These are phyloP conservation scores for Champsocephalus gunnari DNA, from an alignment of 2,797 vertebrate genomes.

Conservation along the genomic window DNA sequence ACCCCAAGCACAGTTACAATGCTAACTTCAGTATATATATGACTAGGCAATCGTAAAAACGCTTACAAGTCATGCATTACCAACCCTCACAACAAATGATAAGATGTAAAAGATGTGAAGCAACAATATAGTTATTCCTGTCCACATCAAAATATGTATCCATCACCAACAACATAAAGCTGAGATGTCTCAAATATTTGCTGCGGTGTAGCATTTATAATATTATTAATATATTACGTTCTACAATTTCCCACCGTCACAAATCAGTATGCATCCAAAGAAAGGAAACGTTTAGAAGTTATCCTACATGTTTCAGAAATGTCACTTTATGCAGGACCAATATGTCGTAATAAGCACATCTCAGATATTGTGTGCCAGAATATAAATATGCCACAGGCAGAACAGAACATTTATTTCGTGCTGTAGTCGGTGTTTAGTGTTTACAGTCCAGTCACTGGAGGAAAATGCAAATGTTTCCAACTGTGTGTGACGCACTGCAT, in stretches of 20 bases:
- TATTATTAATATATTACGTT: neutral
- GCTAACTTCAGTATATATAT: neutral
- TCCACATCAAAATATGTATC: too few relatives aligned
- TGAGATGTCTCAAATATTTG: neutral
- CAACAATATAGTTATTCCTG: neutral
- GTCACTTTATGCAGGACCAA: neutral
- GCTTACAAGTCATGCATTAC: neutral
- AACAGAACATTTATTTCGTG: neutral
- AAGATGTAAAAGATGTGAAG: neutral
- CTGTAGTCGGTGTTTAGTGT: conserved; percentile 1
- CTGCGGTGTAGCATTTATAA: neutral
- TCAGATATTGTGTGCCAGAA: fast-evolving
- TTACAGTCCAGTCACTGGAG: neutral
- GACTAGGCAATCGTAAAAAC: neutral
- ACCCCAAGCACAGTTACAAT: neutral
- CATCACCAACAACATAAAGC: neutral
- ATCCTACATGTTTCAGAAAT: neutral
- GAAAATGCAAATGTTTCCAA: conserved; percentile 22
- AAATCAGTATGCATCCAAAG: neutral
- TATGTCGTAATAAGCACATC: neutral
- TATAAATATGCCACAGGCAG: neutral
- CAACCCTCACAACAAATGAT: neutral
- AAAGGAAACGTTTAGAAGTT: neutral
- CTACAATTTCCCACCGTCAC: neutral
- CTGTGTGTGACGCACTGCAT: conserved; percentile 49